Base-by-base conservation (phyloP, 1,140 invertebrate species). In the Aphis gossypii region DNA sequence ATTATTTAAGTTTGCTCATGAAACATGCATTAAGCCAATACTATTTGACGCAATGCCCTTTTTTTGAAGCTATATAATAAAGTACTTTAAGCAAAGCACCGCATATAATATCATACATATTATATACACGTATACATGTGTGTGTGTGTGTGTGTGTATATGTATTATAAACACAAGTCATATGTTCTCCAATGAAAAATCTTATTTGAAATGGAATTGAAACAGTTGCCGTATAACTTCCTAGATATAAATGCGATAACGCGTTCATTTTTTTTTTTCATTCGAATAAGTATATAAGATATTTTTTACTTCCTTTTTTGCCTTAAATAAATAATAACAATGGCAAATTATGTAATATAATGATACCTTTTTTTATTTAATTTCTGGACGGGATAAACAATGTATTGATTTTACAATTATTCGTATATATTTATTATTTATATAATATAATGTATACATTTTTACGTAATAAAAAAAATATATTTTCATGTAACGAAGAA, bases 1-100 rank as follows among this genome's bases (percentile, higher is more conserved):
- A 38, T 38, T 48, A 76, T 14, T 48, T 87, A 48, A n/a, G 86
- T 44, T 44, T 38, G 25, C 87, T 89, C 35, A 89, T 89, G 87
- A 89, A 89, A 89, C 48, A 54, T 54, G 54, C 51, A 89, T 89
- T 54, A 56, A 21, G 30, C n/a, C 51, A 89, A 89, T 89, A 56
- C n/a, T 56, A 56, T 89, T 48, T n/a, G 18, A 51, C 23, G n/a
- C 46, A 87, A 56, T 38, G 21, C 38, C 51, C 46, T 89, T 56
- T 41, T 56, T 56, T 56, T 89, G 87, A 38, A 89, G 87, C 38
- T 76, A 18, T 35, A 76, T n/a, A 76, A 76, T 76, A 76, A 76
- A 56, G 87, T 51, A 56, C 87, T 89, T 89, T 38, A 56, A 89
- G n/a, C n/a, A 23, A 38, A 89, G 87, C 21, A 89, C 46, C n/a